Base-by-base conservation (phyloP, 1,140 invertebrate species). In the Drosophila pectinifera region DNA sequence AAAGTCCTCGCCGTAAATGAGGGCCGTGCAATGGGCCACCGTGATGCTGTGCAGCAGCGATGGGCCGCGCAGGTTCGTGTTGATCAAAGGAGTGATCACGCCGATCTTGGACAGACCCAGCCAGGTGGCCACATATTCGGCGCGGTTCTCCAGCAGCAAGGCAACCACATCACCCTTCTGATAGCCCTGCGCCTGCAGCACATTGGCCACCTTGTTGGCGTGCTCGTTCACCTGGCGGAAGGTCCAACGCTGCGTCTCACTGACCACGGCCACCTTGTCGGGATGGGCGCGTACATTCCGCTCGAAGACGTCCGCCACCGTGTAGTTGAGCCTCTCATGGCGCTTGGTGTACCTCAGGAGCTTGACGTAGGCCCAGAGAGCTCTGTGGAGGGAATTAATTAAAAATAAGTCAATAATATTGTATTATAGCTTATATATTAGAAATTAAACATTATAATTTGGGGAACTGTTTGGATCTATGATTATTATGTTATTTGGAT, bases 51-150 rank as follows among this genome's bases (percentile, higher is more conserved):
- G 98, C 42, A 96, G 85, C 28, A 99, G 93, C 1, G 98, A 95
- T 28, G 94, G 94, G 73, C 96, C 94, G 63, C 96, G 94, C 39
- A 98, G 94, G 92, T 99, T 99, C 67, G 95, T 97, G 91, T 99
- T 99, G 80, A 99, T 97, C 48, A 99, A 93, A 1, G 98, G 96
- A 3, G 96, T 95, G 11, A 98, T 95, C 5, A 98, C 94, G 5
- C 98, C 98, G 46, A 98, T 93, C 94, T 98, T 98, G 13, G 96
- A 95, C 72, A 99, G 93, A 22, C 98, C 98, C 11, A 99, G 93
- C 98, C 98, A 99, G 46, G 96, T 95, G 59, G 94, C 96, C 39
- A 98, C 95, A 88, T 95, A 98, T 93, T 99, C 97, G 0, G 95
- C 96, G 49, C 96, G 94, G 91, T 97, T 98, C 84, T 99, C 97